phyloP scores from a whole-genome alignment of 2,888 invertebrate species.

The Mythimna loreyi region DNA sequence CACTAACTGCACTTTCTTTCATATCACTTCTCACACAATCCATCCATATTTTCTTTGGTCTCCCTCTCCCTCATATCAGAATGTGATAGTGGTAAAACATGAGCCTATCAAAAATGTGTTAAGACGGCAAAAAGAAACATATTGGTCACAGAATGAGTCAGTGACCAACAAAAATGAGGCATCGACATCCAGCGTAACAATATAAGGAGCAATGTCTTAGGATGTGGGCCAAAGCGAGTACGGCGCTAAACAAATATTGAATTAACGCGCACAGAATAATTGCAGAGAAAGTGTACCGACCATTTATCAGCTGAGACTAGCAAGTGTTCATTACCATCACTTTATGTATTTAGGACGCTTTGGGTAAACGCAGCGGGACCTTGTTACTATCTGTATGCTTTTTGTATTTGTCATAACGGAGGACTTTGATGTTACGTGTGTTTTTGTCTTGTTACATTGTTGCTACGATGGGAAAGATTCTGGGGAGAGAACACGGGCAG shows the following conservation, averaged over 20 bases:
- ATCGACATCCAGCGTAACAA: conserved; percentile 18
- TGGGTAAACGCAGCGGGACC: conserved; percentile 54
- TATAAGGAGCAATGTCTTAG: conserved; percentile 74
- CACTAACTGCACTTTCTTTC: no score
- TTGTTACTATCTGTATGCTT: conserved; percentile 59
- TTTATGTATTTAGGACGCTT: conserved; percentile 66
- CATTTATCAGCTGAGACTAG: conserved; percentile 65
- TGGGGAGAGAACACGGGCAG: not conserved
- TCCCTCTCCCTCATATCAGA: no score
- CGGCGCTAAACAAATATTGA: conserved; percentile 88
- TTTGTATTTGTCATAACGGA: conserved; percentile 49
- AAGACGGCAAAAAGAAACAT: no score
- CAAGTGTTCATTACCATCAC: conserved; percentile 64
- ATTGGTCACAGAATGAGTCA: not conserved
- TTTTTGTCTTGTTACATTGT: conserved; percentile 3
- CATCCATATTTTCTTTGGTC: no score
- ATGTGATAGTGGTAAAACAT: no score
- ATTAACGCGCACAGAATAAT: conserved; percentile 87
- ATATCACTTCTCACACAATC: no score
- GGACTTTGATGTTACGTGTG: conserved; percentile 31
- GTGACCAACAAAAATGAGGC: not conserved
- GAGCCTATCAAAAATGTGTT: no score
- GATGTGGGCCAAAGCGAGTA: conserved; percentile 80
- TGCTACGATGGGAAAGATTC: not conserved
- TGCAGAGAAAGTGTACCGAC: conserved; percentile 82